These are phyloP conservation scores for Phymorhynchus buccinoides DNA, from an alignment of 1,140 invertebrate genomes.

Conservation along the genomic window DNA sequence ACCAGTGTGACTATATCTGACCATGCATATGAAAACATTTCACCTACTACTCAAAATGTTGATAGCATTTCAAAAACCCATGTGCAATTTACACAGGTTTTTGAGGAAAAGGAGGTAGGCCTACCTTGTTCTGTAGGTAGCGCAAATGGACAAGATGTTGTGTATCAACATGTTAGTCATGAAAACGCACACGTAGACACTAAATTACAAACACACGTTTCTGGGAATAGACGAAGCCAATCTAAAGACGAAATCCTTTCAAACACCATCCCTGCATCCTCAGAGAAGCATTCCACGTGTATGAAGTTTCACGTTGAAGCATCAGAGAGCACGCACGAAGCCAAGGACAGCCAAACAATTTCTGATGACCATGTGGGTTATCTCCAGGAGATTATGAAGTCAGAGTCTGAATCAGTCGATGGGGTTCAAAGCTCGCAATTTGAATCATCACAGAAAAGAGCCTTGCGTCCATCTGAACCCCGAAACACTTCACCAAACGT, in stretches of 20 bases:
- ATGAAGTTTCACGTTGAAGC: no score
- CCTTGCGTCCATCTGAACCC: no score
- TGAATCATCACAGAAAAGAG: not conserved
- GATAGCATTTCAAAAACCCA: not conserved
- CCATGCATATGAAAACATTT: not conserved
- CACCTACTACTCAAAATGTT: not conserved
- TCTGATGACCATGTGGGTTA: not conserved
- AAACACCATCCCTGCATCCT: no score
- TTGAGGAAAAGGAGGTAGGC: not conserved
- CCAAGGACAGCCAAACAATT: no score
- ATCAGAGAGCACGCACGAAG: no score
- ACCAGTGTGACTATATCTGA: no score
- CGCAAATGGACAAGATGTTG: not conserved
- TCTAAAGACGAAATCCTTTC: no score
- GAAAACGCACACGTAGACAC: not conserved
- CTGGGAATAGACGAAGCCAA: no score
- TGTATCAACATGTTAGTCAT: not conserved
- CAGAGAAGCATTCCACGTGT: no score
- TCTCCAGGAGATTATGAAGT: not conserved
- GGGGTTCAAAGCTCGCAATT: no score
- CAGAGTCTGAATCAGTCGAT: not conserved
- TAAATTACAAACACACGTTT: no score
- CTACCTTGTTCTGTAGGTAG: not conserved
- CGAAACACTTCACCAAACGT: not conserved
- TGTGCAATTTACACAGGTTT: not conserved